phyloP scores from a whole-genome alignment of 2,888 invertebrate genomes.

The Hofmannophila pseudospretella region DNA sequence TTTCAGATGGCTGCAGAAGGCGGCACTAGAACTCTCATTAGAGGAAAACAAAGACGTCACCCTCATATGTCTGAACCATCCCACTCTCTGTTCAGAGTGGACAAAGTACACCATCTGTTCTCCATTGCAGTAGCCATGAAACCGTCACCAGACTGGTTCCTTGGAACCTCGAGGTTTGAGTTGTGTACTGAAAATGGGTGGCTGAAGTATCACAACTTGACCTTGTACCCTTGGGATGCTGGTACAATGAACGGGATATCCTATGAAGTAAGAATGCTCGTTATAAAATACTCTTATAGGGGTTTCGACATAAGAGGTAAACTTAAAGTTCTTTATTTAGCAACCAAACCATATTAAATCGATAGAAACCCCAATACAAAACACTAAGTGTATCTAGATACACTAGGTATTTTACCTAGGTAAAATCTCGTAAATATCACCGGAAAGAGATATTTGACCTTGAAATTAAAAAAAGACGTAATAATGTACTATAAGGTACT shows the following conservation, averaged over 20 bases:
- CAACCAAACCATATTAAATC: no score
- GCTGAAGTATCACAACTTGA: conserved; percentile 39
- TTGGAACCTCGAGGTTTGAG: conserved; percentile 59
- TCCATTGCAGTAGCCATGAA: conserved; percentile 58
- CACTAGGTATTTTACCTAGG: no score
- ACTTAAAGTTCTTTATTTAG: no score
- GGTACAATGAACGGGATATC: conserved; percentile 61
- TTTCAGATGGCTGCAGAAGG: conserved; percentile 43
- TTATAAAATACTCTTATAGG: no score
- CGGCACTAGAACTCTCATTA: conserved; percentile 59
- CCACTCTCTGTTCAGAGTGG: conserved; percentile 59
- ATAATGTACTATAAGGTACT: no score
- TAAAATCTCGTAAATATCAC: no score
- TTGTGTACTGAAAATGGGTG: conserved; percentile 52
- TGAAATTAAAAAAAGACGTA: no score
- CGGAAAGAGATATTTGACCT: no score
- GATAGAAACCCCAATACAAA: no score
- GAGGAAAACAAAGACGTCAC: conserved; percentile 57
- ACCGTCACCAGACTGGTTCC: conserved; percentile 69
- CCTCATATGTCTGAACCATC: conserved; percentile 61
- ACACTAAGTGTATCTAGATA: no score
- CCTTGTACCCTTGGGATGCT: conserved; percentile 65
- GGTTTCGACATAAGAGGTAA: no score
- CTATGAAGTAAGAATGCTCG: conserved; percentile 57
- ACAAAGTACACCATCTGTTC: conserved; percentile 59